Evolutionary conservation across 92 coral and sea anemone species (phyloP), one percentile per base, ranked within the genome.

Genomic region (Scolanthus callimorphus): DNA sequence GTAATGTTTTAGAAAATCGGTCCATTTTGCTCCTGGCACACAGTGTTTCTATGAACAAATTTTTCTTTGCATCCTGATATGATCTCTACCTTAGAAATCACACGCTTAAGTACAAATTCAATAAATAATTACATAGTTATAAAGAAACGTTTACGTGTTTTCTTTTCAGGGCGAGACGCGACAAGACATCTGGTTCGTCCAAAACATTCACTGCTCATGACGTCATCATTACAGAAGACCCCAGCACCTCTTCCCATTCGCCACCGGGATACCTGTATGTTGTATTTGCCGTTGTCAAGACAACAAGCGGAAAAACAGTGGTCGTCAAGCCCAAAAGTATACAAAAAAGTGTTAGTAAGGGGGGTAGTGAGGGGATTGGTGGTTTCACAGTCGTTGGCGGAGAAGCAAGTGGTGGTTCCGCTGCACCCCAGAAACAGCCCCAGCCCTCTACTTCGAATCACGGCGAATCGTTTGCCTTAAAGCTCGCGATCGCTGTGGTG

Each of bases 121-220:
- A n/a, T n/a, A n/a, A n/a, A n/a, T n/a, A n/a, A n/a, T n/a, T n/a
- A n/a, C n/a, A n/a, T n/a, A n/a, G n/a, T n/a, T n/a, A n/a, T n/a
- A n/a, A n/a, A n/a, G n/a, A n/a, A n/a, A n/a, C n/a, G n/a, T n/a
- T n/a, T n/a, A n/a, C n/a, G n/a, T n/a, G n/a, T n/a, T n/a, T n/a
- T n/a, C n/a, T n/a, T n/a, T n/a, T n/a, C n/a, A n/a, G n/a, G n/a
- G 22, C 55, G 17, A 55, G 54, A 44, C 75, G 75, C 25, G 75
- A 28, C 17, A 54, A 41, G 52, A 38, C 43, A 6, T 46, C 50
- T 13, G 20, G 15, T 6, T 17, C 11, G n/a, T 1, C 34, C 17
- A 10, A 2, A 13, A 27, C 8, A 39, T 55, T 68, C 49, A 39
- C 63, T 23, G 28, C 65, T 10, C 46, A 68, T 21, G 39, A 68